phyloP scores from a whole-genome alignment of 2,113 vertebrate genomes.

The Callipepla californica region DNA sequence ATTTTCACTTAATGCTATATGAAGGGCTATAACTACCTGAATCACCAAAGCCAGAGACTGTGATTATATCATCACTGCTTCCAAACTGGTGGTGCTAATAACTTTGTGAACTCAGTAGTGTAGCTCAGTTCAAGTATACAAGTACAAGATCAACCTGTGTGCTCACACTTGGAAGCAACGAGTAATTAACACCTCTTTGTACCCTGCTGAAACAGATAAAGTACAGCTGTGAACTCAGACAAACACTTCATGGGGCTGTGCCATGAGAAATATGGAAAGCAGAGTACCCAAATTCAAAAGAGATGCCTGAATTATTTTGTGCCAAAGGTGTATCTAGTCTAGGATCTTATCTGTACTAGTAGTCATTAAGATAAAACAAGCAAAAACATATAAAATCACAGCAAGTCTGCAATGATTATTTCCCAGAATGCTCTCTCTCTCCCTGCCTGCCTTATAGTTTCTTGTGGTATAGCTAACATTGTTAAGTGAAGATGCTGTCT shows the following conservation, averaged over 20 bases:
- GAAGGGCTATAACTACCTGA: background rate
- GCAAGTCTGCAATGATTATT: background rate
- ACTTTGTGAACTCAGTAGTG: background rate
- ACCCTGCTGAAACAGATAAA: background rate
- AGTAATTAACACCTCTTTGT: conserved; percentile 9
- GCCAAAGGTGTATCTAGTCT: background rate
- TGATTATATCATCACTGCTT: background rate
- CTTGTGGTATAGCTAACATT: background rate
- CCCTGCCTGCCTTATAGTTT: fast-evolving
- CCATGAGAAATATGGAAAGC: background rate
- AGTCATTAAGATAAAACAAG: background rate
- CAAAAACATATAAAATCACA: background rate
- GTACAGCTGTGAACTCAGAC: background rate
- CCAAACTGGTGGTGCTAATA: background rate
- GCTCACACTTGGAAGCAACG: background rate
- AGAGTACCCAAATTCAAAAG: background rate
- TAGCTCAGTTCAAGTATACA: background rate
- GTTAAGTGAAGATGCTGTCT: background rate
- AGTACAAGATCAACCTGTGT: background rate
- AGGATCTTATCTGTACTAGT: background rate
- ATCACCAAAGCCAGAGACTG: background rate
- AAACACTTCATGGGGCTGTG: background rate
- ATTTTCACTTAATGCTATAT: background rate
- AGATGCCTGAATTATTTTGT: background rate
- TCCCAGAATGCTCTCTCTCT: background rate